A percentile compares a stretch with the other conserved stretches of the same genome.
Conservation (phyloP, 2,888 invertebrate genomes). For the Ophion ellenae region DNA sequence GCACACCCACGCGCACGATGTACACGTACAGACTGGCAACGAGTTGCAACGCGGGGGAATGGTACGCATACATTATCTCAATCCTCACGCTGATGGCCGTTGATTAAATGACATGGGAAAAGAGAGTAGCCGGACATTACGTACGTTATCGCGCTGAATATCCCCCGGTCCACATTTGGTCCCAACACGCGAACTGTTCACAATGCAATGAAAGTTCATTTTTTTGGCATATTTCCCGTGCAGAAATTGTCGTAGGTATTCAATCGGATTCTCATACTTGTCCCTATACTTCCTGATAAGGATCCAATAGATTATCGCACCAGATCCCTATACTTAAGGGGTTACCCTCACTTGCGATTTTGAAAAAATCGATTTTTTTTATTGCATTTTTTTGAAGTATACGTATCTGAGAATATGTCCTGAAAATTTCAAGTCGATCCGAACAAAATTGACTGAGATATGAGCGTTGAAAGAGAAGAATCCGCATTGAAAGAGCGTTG, state of each 20-base stretch:
- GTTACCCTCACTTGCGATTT: no score
- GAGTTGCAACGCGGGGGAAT: slow-evolving; percentile 47
- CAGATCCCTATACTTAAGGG: no score
- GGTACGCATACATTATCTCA: slow-evolving; percentile 70
- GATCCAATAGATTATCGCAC: no score
- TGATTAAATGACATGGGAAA: slow-evolving; percentile 70
- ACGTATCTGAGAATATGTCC: no score
- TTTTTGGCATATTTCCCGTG: neutral
- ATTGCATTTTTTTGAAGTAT: no score
- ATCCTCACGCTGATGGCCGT: slow-evolving; percentile 66
- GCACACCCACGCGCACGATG: neutral
- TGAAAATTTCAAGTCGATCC: no score
- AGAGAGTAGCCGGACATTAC: neutral
- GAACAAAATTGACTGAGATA: no score
- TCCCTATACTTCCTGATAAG: no score
- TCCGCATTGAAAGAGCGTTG: no score
- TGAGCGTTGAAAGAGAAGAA: no score
- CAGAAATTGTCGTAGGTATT: neutral
- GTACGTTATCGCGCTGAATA: slow-evolving; percentile 72
- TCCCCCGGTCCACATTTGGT: slow-evolving; percentile 24
- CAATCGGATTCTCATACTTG: no score
- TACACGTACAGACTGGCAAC: neutral
- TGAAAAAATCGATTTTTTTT: no score
- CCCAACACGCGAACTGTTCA: neutral
- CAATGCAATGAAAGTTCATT: neutral